Conservation (phyloP, 2,888 invertebrate genomes). For the Dicycla oo region DNA sequence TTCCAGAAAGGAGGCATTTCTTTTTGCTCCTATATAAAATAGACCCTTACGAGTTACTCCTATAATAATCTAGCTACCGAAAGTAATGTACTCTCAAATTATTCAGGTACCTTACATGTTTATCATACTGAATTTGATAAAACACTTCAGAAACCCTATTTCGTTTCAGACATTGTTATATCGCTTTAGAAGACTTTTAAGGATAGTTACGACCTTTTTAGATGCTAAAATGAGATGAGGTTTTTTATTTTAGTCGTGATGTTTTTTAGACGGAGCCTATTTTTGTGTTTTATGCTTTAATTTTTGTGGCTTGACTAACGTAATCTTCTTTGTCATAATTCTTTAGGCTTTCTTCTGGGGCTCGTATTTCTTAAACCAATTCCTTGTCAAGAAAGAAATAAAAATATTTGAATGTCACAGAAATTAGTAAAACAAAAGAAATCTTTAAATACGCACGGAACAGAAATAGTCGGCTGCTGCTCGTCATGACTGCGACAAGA, state of each 20-base stretch:
- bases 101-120: slow-evolving; percentile 31
- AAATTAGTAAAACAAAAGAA: not conserved
- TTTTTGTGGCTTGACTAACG: slow-evolving; percentile 7
- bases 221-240: slow-evolving; percentile 35
- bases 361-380: no score
- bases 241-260: slow-evolving; percentile 45
- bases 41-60: slow-evolving; percentile 5
- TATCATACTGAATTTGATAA: slow-evolving; percentile 46
- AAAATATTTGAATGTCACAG: no score
- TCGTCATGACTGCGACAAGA: not conserved
- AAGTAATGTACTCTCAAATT: slow-evolving; percentile 37
- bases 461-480: not conserved
- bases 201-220: slow-evolving; percentile 21
- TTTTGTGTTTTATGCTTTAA: slow-evolving; percentile 28
- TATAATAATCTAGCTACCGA: slow-evolving; percentile 10
- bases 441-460: not conserved
- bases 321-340: slow-evolving; percentile 38
- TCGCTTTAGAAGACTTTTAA: slow-evolving; percentile 28
- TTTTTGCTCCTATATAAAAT: slow-evolving; percentile 6
- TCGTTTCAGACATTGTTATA: slow-evolving; percentile 33
- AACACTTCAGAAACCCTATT: slow-evolving; percentile 35
- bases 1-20: slow-evolving; percentile 2
- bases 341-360: not conserved
- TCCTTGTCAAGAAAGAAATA: no score
- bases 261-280: slow-evolving; percentile 24